Evolutionary conservation across 1,140 invertebrate species (phyloP), one percentile per base, ranked within the genome.

Genomic region (Drosophila orosa): DNA sequence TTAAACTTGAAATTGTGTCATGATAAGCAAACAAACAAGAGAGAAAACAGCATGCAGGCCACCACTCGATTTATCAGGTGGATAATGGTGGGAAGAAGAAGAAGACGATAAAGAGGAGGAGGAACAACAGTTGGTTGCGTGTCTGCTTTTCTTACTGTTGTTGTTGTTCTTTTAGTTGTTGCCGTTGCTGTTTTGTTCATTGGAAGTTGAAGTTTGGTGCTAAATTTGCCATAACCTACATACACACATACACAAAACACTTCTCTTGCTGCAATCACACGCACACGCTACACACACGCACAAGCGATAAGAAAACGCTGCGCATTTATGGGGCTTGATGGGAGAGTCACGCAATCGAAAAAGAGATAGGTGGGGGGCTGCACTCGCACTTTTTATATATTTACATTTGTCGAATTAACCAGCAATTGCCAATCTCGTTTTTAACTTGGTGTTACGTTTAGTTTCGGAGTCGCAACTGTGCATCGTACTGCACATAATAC

Each of bases 251-350:
- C 33, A 24, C 13, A 60, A 35, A 25, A 24, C 13, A 60, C 79
- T 83, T 83, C 69, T 81, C 69, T 81, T 67, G 69, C 80, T 86
- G 82, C 82, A 86, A 78, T 86, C 27, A 58, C 29, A 52, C 73
- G 67, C 37, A 62, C 44, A 63, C 42, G 40, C 44, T 47, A 61
- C 42, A 52, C 66, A 47, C 55, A 50, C 37, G 9, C 24, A 27
- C 17, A 48, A 50, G 81, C 61, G 83, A 86, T 89, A 86, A 86
- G 83, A 69, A 86, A 89, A 83, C 80, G 79, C 74, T 89, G 83
- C 84, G 83, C 84, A 86, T 86, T 83, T 79, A 74, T 71, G 47
- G 66, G 39, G 67, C 68, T 63, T 65, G 62, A 59, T 58, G 69
- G 69, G 29, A 67, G 74, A 78, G 79, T 85, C 82, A 85, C 83